These are phyloP conservation scores for Clarias laeviceps DNA, from an alignment of 2,797 vertebrate genomes.

Conservation along the genomic window DNA sequence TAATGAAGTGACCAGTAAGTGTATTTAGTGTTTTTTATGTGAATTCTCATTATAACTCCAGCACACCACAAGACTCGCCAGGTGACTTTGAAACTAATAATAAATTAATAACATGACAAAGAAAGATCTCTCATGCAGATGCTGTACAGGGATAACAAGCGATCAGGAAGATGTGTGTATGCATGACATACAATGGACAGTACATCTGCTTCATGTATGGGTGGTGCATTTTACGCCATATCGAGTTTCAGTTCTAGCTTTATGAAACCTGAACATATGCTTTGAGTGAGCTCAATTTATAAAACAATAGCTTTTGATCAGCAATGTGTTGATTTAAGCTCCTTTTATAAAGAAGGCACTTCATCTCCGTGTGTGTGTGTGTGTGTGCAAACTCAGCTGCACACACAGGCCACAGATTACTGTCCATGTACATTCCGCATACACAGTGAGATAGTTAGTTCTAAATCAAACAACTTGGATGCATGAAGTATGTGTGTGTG, in stretches of 20 bases:
- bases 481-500: background rate
- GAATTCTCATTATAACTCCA: slow-evolving; percentile 1
- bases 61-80: slow-evolving; percentile 45
- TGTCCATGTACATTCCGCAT: slow-evolving; percentile 33
- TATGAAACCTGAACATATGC: slow-evolving; percentile 7
- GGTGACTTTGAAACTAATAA: background rate
- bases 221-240: background rate
- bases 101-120: background rate
- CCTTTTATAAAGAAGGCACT: slow-evolving; percentile 26
- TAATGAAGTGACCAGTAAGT: background rate
- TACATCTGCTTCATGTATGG: slow-evolving; percentile 19
- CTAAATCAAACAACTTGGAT: slow-evolving; percentile 2
- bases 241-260: background rate
- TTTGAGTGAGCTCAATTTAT: background rate
- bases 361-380: background rate
- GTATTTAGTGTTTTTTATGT: background rate
- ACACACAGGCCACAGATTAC: slow-evolving; percentile 20
- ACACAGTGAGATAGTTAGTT: slow-evolving; percentile 15
- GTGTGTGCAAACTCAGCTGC: slow-evolving; percentile 26
- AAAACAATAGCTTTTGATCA: slow-evolving; percentile 12
- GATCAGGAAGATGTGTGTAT: slow-evolving; percentile 5
- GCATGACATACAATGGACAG: slow-evolving; percentile 38
- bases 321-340: slow-evolving; percentile 12
- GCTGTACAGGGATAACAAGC: slow-evolving; percentile 3
- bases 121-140: slow-evolving; percentile 49